phyloP scores from a whole-genome alignment of 2,888 invertebrate species.

The Mesorhabditis sp. region DNA sequence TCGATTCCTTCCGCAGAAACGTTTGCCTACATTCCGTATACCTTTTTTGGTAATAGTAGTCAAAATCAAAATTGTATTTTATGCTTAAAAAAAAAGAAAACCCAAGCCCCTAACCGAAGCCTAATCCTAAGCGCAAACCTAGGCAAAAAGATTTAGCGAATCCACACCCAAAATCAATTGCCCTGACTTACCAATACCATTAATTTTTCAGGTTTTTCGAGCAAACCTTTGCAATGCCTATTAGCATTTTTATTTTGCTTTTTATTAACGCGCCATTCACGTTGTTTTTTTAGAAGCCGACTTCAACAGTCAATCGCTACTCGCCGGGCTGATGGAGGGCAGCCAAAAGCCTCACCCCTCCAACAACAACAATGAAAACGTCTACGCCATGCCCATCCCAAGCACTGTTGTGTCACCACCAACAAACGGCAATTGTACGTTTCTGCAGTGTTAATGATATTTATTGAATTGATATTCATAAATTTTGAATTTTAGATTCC shows the following conservation, averaged over 20 bases:
- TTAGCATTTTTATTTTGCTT: too few relatives aligned
- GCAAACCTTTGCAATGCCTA: too few relatives aligned
- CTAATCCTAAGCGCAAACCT: background rate
- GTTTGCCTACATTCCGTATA: too few relatives aligned
- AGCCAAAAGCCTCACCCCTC: background rate
- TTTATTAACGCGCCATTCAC: too few relatives aligned
- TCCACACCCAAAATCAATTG: too few relatives aligned
- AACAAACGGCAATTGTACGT: background rate
- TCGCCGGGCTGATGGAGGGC: background rate
- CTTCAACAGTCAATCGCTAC: constrained; percentile 5
- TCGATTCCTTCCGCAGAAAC: too few relatives aligned
- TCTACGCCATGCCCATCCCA: constrained; percentile 5
- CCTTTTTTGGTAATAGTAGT: too few relatives aligned
- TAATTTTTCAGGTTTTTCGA: too few relatives aligned
- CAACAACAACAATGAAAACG: background rate
- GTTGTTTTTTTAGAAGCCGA: background rate
- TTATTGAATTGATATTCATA: background rate
- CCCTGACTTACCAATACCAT: too few relatives aligned
- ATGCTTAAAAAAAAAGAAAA: too few relatives aligned
- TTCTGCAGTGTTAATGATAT: background rate
- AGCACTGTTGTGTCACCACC: background rate
- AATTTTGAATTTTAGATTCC: background rate
- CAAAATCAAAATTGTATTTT: too few relatives aligned
- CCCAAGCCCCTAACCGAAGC: too few relatives aligned
- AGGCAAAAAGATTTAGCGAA: background rate